Evolutionary conservation across 2,888 invertebrate species (phyloP).

Genomic region (Palloptera scutellata): DNA sequence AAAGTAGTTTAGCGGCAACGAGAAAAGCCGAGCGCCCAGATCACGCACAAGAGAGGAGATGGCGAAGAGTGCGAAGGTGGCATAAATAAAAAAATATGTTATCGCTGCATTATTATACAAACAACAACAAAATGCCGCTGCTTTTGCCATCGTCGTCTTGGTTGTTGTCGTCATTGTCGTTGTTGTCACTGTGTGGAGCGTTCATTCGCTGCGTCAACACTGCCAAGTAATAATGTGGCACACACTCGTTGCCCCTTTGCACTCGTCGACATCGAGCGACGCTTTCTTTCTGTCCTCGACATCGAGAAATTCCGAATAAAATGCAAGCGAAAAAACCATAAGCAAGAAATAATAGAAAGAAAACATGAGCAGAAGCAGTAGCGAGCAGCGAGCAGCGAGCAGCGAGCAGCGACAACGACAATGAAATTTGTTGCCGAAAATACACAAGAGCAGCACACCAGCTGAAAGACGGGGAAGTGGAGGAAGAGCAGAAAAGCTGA

Average conservation of each 20-base stretch:
- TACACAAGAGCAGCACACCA: not conserved
- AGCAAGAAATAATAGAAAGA: not conserved
- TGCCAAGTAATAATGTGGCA: conserved; percentile 7
- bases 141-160: not conserved
- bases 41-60: too few relatives aligned
- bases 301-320: too few relatives aligned
- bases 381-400: too few relatives aligned
- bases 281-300: too few relatives aligned
- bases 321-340: not conserved
- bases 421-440: not conserved
- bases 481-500: not conserved
- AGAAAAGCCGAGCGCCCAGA: too few relatives aligned
- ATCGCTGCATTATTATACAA: conserved; percentile 28
- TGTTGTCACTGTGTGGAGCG: not conserved
- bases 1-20: conserved; percentile 14
- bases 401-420: too few relatives aligned
- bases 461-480: not conserved
- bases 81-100: conserved; percentile 22
- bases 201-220: conserved; percentile 2
- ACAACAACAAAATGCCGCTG: conserved; percentile 17
- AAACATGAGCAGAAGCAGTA: not conserved
- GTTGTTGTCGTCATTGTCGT: not conserved
- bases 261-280: not conserved
- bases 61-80: not conserved
- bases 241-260: too few relatives aligned